Evolutionary conservation across 2,797 vertebrate genomes (phyloP), one percentile per base, ranked within the genome.

Genomic region (Falco columbarius): DNA sequence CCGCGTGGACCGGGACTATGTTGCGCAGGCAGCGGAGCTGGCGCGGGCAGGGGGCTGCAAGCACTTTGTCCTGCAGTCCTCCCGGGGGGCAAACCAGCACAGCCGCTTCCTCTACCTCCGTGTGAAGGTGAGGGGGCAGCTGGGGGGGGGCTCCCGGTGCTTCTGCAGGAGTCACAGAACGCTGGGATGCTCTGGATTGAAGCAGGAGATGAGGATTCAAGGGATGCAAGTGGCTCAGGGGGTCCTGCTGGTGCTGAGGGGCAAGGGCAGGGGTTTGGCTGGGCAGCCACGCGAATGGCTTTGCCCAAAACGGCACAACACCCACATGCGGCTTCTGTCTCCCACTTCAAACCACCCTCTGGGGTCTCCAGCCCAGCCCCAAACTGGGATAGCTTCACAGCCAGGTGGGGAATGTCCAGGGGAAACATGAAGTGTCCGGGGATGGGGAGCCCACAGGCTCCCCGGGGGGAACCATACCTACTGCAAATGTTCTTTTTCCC

Each of bases 1-100:
- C 75, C 98, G 98, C 0, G 99, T 99, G 14, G 99, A 99, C 91
- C 98, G 98, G 29, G 99, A 99, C 95, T 99, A 99, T 2, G 98
- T 99, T 1, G 95, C 98, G 0, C 98, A 99, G 93, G 98, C 98
- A 2, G 99, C 99, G 0, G 98, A 99, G 94, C 98, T 99, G 4
- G 98, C 99, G 1, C 98, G 98, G 75, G 97, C 98, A 1, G 99
- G 98, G 59, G 98, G 99, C 73, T 99, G 98, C 96, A 85, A 96
- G 2, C 99, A 99, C 82, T 99, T 99, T 20, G 97, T 98, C 93
- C 97, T 99, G 90, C 97, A 98, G 95, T 99, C 99, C 97, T 95
- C 96, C 10, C 93, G 4, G 14, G 96, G 97, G 1, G 97, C 97
- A 7, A 66, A 98, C 16, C 81, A 8, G 1, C 22, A 12, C 56